Conservation (phyloP, 2,113 vertebrate species). For the Leucosticte australis region DNA sequence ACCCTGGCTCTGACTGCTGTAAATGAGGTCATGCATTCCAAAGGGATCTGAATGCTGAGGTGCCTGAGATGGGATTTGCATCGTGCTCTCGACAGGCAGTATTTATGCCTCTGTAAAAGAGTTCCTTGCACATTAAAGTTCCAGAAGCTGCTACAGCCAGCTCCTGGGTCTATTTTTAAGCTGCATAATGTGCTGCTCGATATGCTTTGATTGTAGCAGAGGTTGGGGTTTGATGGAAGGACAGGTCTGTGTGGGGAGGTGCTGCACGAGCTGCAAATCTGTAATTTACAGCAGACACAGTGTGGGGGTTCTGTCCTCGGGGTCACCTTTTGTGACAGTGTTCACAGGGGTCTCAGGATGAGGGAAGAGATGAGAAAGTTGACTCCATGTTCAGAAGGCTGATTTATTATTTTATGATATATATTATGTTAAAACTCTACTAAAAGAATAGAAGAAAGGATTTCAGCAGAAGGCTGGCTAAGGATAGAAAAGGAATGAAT, state of each 20-base stretch:
- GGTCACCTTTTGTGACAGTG: too few species aligned
- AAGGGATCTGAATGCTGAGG: neutral
- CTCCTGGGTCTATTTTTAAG: conserved; percentile 36
- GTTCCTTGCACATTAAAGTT: conserved; percentile 36
- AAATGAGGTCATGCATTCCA: conserved; percentile 20
- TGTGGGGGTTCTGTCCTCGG: too few species aligned
- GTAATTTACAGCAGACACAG: neutral
- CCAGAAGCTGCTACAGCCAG: neutral
- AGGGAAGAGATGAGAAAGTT: too few species aligned
- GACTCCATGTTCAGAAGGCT: too few species aligned
- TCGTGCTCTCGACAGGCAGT: neutral
- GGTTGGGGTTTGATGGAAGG: neutral
- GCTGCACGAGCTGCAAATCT: neutral
- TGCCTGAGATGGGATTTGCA: neutral
- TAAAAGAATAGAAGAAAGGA: too few species aligned
- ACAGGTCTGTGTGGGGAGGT: neutral
- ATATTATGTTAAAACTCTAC: too few species aligned
- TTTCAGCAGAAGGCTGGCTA: too few species aligned
- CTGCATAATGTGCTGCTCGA: neutral
- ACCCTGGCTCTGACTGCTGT: neutral
- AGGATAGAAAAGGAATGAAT: too few species aligned
- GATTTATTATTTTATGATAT: too few species aligned
- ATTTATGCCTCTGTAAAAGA: conserved; percentile 8
- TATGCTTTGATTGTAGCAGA: conserved; percentile 25
- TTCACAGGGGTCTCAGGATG: too few species aligned